Conservation (phyloP, 2,113 vertebrate genomes). For the Paracanthobrama guichenoti region DNA sequence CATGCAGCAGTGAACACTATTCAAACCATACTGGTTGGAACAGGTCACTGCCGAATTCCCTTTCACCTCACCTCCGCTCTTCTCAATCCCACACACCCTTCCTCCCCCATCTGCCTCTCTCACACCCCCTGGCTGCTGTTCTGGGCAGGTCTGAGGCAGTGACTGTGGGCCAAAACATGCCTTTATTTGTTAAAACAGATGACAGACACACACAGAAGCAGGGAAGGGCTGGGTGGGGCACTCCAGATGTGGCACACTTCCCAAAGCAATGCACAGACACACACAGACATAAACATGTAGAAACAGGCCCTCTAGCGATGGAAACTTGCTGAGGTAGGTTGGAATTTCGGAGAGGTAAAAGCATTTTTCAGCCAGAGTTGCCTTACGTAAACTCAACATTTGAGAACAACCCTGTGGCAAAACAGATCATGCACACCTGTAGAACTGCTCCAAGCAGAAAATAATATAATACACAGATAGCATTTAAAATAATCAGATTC, state of each 20-base stretch:
- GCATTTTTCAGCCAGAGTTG: background rate
- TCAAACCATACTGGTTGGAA: constrained; percentile 42
- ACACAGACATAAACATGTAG: constrained; percentile 19
- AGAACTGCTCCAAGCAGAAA: background rate
- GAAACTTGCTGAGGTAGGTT: background rate
- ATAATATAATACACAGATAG: background rate
- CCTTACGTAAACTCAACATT: background rate
- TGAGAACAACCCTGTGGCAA: background rate
- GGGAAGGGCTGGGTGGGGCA: constrained; percentile 41
- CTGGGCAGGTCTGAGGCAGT: constrained; percentile 60
- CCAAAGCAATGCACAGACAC: background rate
- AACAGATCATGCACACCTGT: background rate
- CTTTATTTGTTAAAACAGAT: background rate
- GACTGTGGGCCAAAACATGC: constrained; percentile 54
- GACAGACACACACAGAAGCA: constrained; percentile 28
- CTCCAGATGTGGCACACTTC: constrained; percentile 32
- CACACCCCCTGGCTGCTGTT: constrained; percentile 29
- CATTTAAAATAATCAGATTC: too few species aligned
- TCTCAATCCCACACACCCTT: background rate
- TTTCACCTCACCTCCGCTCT: constrained; percentile 34
- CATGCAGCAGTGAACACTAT: constrained; percentile 23
- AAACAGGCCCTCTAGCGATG: constrained; percentile 35
- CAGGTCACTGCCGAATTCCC: constrained; percentile 54
- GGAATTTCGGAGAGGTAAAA: background rate
- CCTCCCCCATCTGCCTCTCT: constrained; percentile 4